phyloP scores from a whole-genome alignment of 53 echinoderm and acorn worm genomes.

The Patiria pectinifera region DNA sequence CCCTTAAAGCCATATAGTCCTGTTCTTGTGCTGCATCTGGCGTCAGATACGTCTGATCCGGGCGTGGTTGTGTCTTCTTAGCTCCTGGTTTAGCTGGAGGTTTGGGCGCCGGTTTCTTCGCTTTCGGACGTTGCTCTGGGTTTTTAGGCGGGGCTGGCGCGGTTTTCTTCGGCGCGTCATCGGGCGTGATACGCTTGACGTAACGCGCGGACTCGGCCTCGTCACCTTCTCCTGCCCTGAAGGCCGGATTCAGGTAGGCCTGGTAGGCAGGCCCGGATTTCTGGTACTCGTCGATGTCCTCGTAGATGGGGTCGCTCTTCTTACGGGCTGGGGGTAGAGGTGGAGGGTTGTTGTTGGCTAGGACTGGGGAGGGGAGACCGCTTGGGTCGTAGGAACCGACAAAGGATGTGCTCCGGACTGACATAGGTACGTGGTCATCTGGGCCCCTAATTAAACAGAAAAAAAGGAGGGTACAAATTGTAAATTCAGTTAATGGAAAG shows the following conservation, averaged over 20 bases:
- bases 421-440: conserved; percentile 45
- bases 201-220: neutral
- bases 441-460: neutral
- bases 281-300: conserved; percentile 65
- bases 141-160: neutral
- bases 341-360: neutral
- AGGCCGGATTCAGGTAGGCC: conserved; percentile 33
- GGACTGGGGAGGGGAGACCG: neutral
- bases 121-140: neutral
- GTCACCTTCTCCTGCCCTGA: neutral
- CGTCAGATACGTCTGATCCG: conserved; percentile 6
- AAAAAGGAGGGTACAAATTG: neutral
- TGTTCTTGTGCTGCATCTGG: conserved; percentile 2
- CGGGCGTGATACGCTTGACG: neutral
- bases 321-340: conserved; percentile 59
- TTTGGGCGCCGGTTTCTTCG: neutral
- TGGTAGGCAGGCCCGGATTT: conserved; percentile 24
- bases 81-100: neutral
- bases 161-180: neutral
- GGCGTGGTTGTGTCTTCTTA: neutral
- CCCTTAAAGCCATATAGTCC: conserved; percentile 4
- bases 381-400: conserved; percentile 38
- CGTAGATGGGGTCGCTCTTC: conserved; percentile 60
- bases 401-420: conserved; percentile 46
- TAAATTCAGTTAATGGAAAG: too few species aligned